A percentile compares a stretch with the other conserved stretches of the same genome.
Evolutionary conservation across 2,888 invertebrate species (phyloP).

Genomic region (Orchesella flavescens): DNA sequence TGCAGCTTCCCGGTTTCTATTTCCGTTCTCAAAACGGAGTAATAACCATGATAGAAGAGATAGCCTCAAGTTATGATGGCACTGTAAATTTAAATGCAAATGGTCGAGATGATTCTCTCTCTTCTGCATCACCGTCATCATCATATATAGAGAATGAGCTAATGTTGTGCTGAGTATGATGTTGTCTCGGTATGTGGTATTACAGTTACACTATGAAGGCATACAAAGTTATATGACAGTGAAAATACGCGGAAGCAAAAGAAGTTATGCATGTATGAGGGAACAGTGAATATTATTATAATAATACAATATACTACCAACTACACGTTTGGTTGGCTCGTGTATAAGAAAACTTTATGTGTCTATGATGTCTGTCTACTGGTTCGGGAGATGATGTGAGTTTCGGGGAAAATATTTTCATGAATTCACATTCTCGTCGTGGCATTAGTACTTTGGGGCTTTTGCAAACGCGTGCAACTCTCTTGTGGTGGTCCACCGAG

Average conservation of each 20-base stretch:
- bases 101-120: slow-evolving; percentile 67
- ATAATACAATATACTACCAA: slow-evolving; percentile 26
- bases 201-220: slow-evolving; percentile 6
- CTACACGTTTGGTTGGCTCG: background rate
- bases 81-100: slow-evolving; percentile 71
- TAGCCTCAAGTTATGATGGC: slow-evolving; percentile 68
- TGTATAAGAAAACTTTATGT: background rate
- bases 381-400: slow-evolving; percentile 26
- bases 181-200: slow-evolving; percentile 34
- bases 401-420: slow-evolving; percentile 39
- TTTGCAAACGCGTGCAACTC: slow-evolving; percentile 11
- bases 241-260: background rate
- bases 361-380: background rate
- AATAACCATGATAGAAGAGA: slow-evolving; percentile 63
- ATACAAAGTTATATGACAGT: background rate
- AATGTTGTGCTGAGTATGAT: slow-evolving; percentile 27
- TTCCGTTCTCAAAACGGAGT: slow-evolving; percentile 53
- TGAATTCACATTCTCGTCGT: slow-evolving; percentile 42
- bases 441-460: slow-evolving; percentile 26
- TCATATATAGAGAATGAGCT: slow-evolving; percentile 37
- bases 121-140: slow-evolving; percentile 37
- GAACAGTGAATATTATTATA: slow-evolving; percentile 25
- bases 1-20: slow-evolving; percentile 58
- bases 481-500: slow-evolving; percentile 22
- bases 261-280: background rate